A percentile compares a stretch with the other conserved stretches of the same genome.
Evolutionary conservation across 1,140 invertebrate species (phyloP).

Genomic region (Caenorhabditis remanei): DNA sequence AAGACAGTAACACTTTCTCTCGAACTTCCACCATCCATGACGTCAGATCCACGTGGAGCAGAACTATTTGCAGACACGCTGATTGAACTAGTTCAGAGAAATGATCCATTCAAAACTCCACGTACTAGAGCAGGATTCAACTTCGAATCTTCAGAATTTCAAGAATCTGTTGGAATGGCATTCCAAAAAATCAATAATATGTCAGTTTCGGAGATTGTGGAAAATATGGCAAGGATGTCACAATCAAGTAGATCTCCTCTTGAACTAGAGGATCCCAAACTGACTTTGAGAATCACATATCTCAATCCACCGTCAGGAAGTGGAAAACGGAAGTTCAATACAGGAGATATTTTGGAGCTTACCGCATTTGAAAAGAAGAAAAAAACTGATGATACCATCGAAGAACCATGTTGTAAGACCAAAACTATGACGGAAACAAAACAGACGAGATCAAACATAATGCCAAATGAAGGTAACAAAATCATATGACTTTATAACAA

Average conservation of each 20-base stretch:
- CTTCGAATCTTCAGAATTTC: not conserved
- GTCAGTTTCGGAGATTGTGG: not conserved
- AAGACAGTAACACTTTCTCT: too few species aligned
- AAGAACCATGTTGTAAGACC: too few species aligned
- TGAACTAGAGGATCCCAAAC: not conserved
- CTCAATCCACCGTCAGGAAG: not conserved
- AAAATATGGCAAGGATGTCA: not conserved
- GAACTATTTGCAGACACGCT: too few species aligned
- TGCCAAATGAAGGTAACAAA: too few species aligned
- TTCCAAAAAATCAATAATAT: not conserved
- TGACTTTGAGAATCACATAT: not conserved
- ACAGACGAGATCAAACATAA: too few species aligned
- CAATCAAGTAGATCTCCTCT: not conserved
- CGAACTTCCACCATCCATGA: too few species aligned
- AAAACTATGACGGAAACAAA: too few species aligned
- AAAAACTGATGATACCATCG: too few species aligned
- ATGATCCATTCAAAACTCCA: not conserved
- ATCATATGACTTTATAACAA: too few species aligned
- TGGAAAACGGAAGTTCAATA: not conserved
- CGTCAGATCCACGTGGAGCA: too few species aligned
- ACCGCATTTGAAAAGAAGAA: too few species aligned
- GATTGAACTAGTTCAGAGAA: not conserved
- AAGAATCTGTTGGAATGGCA: not conserved
- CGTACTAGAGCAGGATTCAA: not conserved
- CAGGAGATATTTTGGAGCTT: not conserved